A percentile compares a stretch with the other conserved stretches of the same genome.
Conservation (phyloP, 2,888 invertebrate species). For the Metellina segmentata region DNA sequence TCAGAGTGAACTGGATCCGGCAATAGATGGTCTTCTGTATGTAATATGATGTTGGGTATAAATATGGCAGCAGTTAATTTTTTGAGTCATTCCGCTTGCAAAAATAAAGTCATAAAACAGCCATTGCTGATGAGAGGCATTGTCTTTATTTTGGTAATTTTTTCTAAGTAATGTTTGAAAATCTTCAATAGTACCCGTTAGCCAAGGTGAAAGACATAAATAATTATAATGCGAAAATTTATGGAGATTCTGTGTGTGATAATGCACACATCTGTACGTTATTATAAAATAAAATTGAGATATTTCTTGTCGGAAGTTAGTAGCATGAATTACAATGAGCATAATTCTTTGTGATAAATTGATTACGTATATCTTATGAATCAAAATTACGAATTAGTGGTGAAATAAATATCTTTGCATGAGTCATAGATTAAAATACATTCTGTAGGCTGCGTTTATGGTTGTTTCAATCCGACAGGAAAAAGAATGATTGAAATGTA, state of each 20-base stretch:
- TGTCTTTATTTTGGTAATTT: neutral
- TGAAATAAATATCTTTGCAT: no score
- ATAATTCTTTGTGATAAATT: neutral
- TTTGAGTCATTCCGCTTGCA: slow-evolving; percentile 8
- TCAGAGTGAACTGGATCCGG: slow-evolving; percentile 7
- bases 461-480: no score
- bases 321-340: neutral
- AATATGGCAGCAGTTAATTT: slow-evolving; percentile 23
- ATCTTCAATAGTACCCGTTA: neutral
- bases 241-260: neutral
- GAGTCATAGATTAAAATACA: no score
- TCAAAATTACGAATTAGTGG: no score
- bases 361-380: no score
- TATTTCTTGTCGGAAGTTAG: neutral
- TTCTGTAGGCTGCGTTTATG: no score
- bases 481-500: no score
- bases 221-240: neutral
- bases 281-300: neutral
- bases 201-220: neutral
- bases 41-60: slow-evolving; percentile 14
- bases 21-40: neutral
- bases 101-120: neutral
- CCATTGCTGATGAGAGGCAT: neutral
- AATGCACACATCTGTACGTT: neutral
- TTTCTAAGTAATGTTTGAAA: neutral